Percentiles rank a stretch among this genome's conserved stretches.
Evolutionary conservation across 2,888 invertebrate genomes (phyloP).

Genomic region (Andrena fulva): DNA sequence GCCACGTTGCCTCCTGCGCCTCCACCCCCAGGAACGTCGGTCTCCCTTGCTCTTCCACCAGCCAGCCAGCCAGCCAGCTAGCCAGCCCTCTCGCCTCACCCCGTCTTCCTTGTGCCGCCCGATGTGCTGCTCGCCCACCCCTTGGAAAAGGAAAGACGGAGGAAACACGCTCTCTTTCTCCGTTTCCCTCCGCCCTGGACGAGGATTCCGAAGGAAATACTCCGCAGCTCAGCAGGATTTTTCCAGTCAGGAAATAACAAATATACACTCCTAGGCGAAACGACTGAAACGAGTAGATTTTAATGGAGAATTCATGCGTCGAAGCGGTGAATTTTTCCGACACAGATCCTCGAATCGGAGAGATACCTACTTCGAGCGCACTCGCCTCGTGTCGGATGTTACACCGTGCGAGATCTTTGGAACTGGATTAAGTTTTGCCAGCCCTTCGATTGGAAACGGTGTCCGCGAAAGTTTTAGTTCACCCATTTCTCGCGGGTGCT

Average conservation of each 20-base stretch:
- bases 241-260: slow-evolving; percentile 66
- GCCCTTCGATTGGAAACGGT: neutral
- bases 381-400: neutral
- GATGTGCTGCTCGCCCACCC: slow-evolving; percentile 67
- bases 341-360: neutral
- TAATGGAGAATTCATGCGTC: slow-evolving; percentile 46
- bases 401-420: neutral
- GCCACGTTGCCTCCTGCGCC: slow-evolving; percentile 83
- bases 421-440: neutral
- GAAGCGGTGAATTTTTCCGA: neutral
- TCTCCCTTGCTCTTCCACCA: slow-evolving; percentile 47
- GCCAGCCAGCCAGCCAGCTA: slow-evolving; percentile 21
- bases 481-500: slow-evolving; percentile 37
- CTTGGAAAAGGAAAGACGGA: slow-evolving; percentile 67
- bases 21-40: slow-evolving; percentile 73
- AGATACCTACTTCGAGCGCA: neutral
- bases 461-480: slow-evolving; percentile 32
- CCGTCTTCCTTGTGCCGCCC: slow-evolving; percentile 57
- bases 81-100: slow-evolving; percentile 29
- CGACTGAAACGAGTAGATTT: slow-evolving; percentile 51
- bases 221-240: slow-evolving; percentile 71
- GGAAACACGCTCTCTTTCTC: slow-evolving; percentile 55
- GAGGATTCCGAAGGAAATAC: slow-evolving; percentile 66
- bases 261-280: slow-evolving; percentile 34
- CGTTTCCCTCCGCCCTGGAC: slow-evolving; percentile 17